phyloP scores from a whole-genome alignment of 1,140 invertebrate species.

The Stegodyphus dumicola region DNA sequence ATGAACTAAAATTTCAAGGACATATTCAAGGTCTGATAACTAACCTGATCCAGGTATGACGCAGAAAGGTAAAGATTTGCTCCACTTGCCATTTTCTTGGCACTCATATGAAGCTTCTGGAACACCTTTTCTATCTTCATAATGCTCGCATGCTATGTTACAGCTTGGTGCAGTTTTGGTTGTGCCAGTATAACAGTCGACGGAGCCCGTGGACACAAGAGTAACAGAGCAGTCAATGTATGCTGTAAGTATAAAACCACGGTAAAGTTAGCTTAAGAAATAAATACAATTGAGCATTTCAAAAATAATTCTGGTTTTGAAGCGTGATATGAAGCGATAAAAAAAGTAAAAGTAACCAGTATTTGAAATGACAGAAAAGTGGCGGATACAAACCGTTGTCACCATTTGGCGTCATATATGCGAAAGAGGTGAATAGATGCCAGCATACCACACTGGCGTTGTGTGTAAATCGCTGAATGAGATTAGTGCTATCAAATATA shows the following conservation, averaged over 20 bases:
- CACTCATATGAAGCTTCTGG: slow-evolving; percentile 2
- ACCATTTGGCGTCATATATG: too few relatives aligned
- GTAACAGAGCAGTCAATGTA: slow-evolving; percentile 29
- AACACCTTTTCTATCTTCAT: slow-evolving; percentile 6
- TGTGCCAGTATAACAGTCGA: slow-evolving; percentile 30
- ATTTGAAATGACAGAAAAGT: too few relatives aligned
- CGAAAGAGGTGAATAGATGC: too few relatives aligned
- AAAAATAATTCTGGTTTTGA: too few relatives aligned
- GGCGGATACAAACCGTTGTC: too few relatives aligned
- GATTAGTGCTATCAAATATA: too few relatives aligned
- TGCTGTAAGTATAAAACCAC: neutral
- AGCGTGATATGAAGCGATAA: too few relatives aligned
- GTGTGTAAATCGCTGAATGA: too few relatives aligned
- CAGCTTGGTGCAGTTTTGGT: neutral
- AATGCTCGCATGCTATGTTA: neutral
- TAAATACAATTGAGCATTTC: too few relatives aligned
- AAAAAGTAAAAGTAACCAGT: too few relatives aligned
- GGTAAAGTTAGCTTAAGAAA: neutral
- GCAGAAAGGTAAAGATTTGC: slow-evolving; percentile 15
- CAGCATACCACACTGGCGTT: too few relatives aligned
- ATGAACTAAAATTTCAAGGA: too few relatives aligned
- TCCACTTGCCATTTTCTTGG: slow-evolving; percentile 4
- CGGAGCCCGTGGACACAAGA: neutral
- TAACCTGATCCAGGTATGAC: slow-evolving; percentile 25
- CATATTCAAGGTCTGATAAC: neutral